A percentile compares a stretch with the other conserved stretches of the same genome.
Evolutionary conservation across 2,888 invertebrate genomes (phyloP).

Genomic region (Mesopsocus fuscifrons): DNA sequence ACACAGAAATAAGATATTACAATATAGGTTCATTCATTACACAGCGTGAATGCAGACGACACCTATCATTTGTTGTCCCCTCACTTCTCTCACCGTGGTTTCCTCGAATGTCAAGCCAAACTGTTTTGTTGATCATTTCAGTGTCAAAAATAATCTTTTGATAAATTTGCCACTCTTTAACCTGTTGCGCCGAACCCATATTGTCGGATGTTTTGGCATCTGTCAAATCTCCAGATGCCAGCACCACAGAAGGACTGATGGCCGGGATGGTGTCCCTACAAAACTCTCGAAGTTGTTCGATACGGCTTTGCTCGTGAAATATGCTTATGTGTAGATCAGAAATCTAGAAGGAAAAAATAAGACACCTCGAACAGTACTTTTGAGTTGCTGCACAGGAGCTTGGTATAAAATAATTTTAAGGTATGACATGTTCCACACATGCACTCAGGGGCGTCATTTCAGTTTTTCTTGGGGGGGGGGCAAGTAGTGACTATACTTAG

Average conservation of each 20-base stretch:
- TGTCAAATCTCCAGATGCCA: slow-evolving; percentile 70
- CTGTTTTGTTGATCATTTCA: slow-evolving; percentile 43
- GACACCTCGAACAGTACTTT: slow-evolving; percentile 3
- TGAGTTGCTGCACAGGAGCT: too few species aligned
- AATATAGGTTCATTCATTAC: too few species aligned
- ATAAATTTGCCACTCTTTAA: slow-evolving; percentile 70
- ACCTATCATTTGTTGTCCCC: not conserved
- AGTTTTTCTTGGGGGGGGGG: too few species aligned
- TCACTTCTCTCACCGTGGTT: slow-evolving; percentile 53
- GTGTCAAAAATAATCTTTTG: slow-evolving; percentile 44
- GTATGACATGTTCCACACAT: too few species aligned
- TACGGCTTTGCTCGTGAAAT: slow-evolving; percentile 53
- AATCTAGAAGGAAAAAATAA: slow-evolving; percentile 36
- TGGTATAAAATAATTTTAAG: too few species aligned
- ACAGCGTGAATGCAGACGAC: not conserved
- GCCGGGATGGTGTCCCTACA: slow-evolving; percentile 50
- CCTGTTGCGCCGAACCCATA: slow-evolving; percentile 61
- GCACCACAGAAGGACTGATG: slow-evolving; percentile 54
- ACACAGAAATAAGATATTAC: too few species aligned
- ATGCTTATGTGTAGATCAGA: slow-evolving; percentile 79
- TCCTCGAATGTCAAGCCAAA: slow-evolving; percentile 79
- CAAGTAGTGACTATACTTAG: too few species aligned
- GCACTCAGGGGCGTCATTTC: too few species aligned
- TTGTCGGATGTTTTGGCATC: slow-evolving; percentile 66
- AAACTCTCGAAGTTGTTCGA: slow-evolving; percentile 59